Base-by-base conservation (phyloP, 2,113 vertebrate species). In the Patagioenas fasciata region DNA sequence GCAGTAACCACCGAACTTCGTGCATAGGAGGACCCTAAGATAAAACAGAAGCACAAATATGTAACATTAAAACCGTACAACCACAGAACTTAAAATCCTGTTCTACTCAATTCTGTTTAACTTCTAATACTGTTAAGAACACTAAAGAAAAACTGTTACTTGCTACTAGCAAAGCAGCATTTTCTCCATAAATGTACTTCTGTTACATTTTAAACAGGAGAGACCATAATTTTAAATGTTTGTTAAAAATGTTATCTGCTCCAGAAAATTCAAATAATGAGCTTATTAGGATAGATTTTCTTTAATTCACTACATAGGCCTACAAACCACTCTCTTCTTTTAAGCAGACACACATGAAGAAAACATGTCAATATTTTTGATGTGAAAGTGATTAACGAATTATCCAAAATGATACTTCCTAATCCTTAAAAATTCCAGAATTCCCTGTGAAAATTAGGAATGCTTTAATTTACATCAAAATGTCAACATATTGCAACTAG, bases 1-100 rank as follows among this genome's bases (percentile, higher is more conserved):
- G 99, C 99, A 31, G 99, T 99, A 71, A 99, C 99, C 86, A 99
- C 99, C 23, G 99, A 99, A 97, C 99, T 99, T 92, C 99, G 97
- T 95, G 99, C 99, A 84, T 99, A 99, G 9, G 99, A 99, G 4
- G 99, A 99, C 9, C 99, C 99, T 99, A 94, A 85, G 64, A 84
- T 31, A 86, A 95, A 96, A 95, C 23, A 90, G 26, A 92, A 91
- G 31, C 51, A 19, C 85, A 38, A 50, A 73, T 44, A 89, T 1
- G 3, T 13, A 93, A 21, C 66, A 86, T 32, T 47, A 82, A 81
- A 81, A 34, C 16, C 31, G 61, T 29, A 73, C 13, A 82, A 83
- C 18, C 47, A 74, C 1, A 56, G 50, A 83, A 70, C 47, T 78
- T 70, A 74, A 85, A 47, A 60, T 54, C 17, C 72, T 2, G 18